Base-by-base conservation (phyloP, 1,140 invertebrate species). In the Phenacoccus solenopsis region DNA sequence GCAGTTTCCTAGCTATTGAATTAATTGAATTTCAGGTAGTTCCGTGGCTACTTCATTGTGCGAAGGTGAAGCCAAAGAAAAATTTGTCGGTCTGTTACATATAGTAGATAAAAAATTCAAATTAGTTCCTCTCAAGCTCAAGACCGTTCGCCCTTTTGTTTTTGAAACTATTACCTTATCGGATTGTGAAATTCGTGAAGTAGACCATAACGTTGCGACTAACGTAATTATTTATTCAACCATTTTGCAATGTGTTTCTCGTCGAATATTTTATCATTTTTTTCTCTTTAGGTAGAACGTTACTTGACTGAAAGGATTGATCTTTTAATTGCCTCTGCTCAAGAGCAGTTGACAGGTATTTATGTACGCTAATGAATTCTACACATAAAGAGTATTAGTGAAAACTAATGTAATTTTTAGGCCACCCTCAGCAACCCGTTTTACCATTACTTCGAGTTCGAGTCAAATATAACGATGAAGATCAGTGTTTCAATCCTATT, bases 41-140 rank as follows among this genome's bases (percentile, higher is more conserved):
- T 90, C 95, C 12, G 90, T 99, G 2, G 96, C 93, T 3, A 99
- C 97, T 1, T 98, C 96, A 0, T 78, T 99, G 22, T 88, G 88
- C 74, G 84, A 88, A 67, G 95, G 93, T 61, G 97, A 99, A 83
- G 81, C 91, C 5, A 80, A 85, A 1, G 80, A 82, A 1, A 99
- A 99, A 78, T 86, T 96, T 74, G 85, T 94, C 74, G 94, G 86
- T 5, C 73, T 98, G 0, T 78, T 99, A 1, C 82, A 87, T 70
- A 80, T 98, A n/a, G 84, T 85, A 74, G 81, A 76, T 28, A 78
- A 84, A 32, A 74, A 81, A 35, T 95, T 92, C 74, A 85, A 87
- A 74, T 78, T 96, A 1, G 83, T 84, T 69, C 81, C 85, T 28
- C 79, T 96, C 21, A 85, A 85, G 24, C 78, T 98, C 25, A 81